Conservation (phyloP, 1,140 invertebrate genomes). For the Limonius californicus region DNA sequence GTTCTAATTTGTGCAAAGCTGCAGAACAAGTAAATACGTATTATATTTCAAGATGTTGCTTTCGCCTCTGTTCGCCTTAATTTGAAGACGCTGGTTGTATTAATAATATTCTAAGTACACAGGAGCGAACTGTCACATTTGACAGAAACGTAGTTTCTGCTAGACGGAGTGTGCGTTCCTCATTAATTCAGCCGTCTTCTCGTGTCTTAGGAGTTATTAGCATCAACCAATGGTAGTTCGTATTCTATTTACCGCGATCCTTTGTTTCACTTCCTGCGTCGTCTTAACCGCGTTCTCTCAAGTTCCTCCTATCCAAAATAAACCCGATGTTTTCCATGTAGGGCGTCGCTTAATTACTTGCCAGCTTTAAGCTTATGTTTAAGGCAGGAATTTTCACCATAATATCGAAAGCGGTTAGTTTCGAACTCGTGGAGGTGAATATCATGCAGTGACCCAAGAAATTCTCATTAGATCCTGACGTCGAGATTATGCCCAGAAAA, state of each 20-base stretch:
- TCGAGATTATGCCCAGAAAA: too few relatives aligned
- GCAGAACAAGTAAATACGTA: too few relatives aligned
- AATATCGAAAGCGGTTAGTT: neutral
- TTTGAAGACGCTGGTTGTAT: neutral
- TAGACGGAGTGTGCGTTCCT: conserved; percentile 13
- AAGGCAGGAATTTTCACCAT: neutral
- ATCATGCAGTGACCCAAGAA: too few relatives aligned
- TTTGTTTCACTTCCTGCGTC: conserved; percentile 12
- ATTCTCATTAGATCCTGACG: too few relatives aligned
- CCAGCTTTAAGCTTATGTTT: neutral
- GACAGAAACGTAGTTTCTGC: conserved; percentile 6
- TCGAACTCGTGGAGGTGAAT: too few relatives aligned
- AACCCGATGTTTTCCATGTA: neutral
- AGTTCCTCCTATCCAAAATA: conserved; percentile 3
- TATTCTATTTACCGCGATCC: neutral
- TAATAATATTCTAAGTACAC: conserved; percentile 10
- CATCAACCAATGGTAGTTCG: conserved; percentile 8
- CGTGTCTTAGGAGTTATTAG: conserved; percentile 12
- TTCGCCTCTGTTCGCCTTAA: neutral
- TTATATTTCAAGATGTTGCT: too few relatives aligned
- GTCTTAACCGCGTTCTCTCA: conserved; percentile 11
- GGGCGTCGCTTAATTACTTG: neutral
- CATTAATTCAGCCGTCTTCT: conserved; percentile 14
- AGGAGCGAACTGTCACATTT: conserved; percentile 9
- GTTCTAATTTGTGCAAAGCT: too few relatives aligned